Evolutionary conservation across 2,888 invertebrate species (phyloP), one percentile per base, ranked within the genome.

Genomic region (Heliconius ethilla): DNA sequence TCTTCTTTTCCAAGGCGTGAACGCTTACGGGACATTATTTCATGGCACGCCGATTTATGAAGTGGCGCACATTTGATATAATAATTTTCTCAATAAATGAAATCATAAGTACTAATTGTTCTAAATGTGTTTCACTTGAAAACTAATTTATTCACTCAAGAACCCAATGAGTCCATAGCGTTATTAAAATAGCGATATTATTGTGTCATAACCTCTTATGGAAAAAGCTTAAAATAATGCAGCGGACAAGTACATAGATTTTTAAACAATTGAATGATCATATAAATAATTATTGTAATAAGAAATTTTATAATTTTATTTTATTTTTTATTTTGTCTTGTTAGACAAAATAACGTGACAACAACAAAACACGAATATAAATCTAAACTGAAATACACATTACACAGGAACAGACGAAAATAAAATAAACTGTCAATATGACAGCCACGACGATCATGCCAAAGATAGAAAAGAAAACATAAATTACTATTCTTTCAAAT

Each of bases 21-120:
- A 79, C 94, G 87, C 86, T 94, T 94, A 59, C 93, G 93, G 82
- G 94, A 93, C 93, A 94, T 94, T 89, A 87, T 93, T 84, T 89
- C 92, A 92, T 92, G 82, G 83, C 89, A 87, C 84, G 80, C 81
- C 79, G 79, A 79, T 80, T 75, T 77, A 40, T 40, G 11, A 40
- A 70, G 66, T 22, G 72, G 55, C 55, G 67, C 73, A 74, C 73
- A 67, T 69, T 51, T 4, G 65, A 33, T 59, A n/a, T 67, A 29
- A 67, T 13, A 40, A 51, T 65, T 70, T 18, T 65, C 22, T 65
- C 29, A 40, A 22, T 59, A 62, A 9, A 29, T 29, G 11, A 40
- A 73, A 40, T 25, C 69, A 69, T 69, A 40, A 40, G 40, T 40
- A 69, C 15, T 45, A 25, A 45, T 13, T 69, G 25, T 69, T 25